Evolutionary conservation across 2,888 invertebrate genomes (phyloP).

Genomic region (Serripes groenlandicus): DNA sequence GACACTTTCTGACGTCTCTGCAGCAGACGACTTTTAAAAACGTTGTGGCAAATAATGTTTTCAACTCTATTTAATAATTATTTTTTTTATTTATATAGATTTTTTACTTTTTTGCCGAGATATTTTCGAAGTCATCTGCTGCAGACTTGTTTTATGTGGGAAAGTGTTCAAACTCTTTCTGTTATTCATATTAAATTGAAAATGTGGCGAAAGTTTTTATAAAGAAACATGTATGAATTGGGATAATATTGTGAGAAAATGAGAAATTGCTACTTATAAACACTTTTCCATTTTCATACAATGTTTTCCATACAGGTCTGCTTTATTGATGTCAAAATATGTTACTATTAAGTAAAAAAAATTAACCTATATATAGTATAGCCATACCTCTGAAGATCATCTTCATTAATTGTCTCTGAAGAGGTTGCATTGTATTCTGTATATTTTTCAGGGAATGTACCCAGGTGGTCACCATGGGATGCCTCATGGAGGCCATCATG

Average conservation of each 20-base stretch:
- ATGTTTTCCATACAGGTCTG: not conserved
- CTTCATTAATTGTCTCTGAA: too few species aligned
- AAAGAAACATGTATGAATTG: not conserved
- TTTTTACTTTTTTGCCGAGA: not conserved
- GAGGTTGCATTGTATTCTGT: too few species aligned
- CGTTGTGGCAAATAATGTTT: too few species aligned
- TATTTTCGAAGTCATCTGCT: not conserved
- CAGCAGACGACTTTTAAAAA: not conserved
- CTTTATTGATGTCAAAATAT: too few species aligned
- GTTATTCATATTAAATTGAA: too few species aligned
- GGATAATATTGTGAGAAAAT: not conserved
- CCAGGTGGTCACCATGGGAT: conserved; percentile 36
- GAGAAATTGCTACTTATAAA: not conserved
- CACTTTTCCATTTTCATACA: not conserved
- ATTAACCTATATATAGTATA: too few species aligned
- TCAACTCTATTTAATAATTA: too few species aligned
- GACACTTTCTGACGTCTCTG: not conserved
- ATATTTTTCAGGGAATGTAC: conserved; percentile 61
- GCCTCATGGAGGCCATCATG: conserved; percentile 44
- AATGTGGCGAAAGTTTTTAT: too few species aligned
- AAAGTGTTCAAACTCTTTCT: too few species aligned
- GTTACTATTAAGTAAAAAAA: too few species aligned
- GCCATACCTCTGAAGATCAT: too few species aligned
- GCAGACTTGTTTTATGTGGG: not conserved
- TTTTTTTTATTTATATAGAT: not conserved